Conservation (phyloP, 2,797 vertebrate species). For the Thaleichthys pacificus region DNA sequence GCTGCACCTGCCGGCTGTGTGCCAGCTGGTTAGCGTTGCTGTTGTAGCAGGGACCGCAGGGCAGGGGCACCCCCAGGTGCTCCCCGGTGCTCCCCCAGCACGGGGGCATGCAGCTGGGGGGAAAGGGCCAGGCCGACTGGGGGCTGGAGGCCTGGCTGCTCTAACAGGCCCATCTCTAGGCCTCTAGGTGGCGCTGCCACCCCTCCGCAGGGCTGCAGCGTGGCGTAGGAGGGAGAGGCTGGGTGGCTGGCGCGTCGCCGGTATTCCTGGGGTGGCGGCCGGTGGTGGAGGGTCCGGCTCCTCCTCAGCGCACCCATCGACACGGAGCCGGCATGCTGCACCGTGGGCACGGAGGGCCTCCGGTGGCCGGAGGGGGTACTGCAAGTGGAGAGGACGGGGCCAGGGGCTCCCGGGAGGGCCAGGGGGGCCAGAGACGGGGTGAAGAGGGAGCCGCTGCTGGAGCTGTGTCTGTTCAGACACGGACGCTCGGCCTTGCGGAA, state of each 20-base stretch:
- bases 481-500: slow-evolving; percentile 74
- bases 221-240: slow-evolving; percentile 72
- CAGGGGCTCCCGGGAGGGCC: slow-evolving; percentile 47
- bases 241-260: slow-evolving; percentile 78
- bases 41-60: slow-evolving; percentile 56
- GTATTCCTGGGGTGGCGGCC: slow-evolving; percentile 66
- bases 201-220: slow-evolving; percentile 66
- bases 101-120: slow-evolving; percentile 51
- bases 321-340: slow-evolving; percentile 57
- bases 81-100: slow-evolving; percentile 50
- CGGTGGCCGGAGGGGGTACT: slow-evolving; percentile 76
- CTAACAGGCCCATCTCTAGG: slow-evolving; percentile 39
- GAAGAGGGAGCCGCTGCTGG: slow-evolving; percentile 75
- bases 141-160: slow-evolving; percentile 53
- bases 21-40: slow-evolving; percentile 43
- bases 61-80: slow-evolving; percentile 13
- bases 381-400: slow-evolving; percentile 69
- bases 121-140: slow-evolving; percentile 44
- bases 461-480: slow-evolving; percentile 75
- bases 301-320: slow-evolving; percentile 72
- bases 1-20: slow-evolving; percentile 61
- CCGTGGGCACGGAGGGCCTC: slow-evolving; percentile 52
- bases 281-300: slow-evolving; percentile 76
- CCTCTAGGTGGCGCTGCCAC: slow-evolving; percentile 29
- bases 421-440: slow-evolving; percentile 56